These are phyloP conservation scores for Danio rerio DNA, from an alignment of 2,113 vertebrate species.

Conservation along the genomic window GRCz12tu NC_133199.1:43258501-43259000, in stretches of 20 bases:
- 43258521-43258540: no score
- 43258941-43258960: no score
- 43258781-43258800: constrained; percentile 41
- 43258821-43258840: not conserved
- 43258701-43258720: constrained; percentile 85
- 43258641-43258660: constrained; percentile 76
- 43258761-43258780: constrained; percentile 69
- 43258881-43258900: not conserved
- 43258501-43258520: no score
- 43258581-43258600: constrained; percentile 38
- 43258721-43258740: constrained; percentile 23
- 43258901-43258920: not conserved
- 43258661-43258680: constrained; percentile 91
- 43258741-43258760: constrained; percentile 38
- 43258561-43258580: no score
- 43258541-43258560: no score
- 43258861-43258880: constrained; percentile 28
- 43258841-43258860: not conserved
- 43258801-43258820: not conserved
- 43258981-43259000: no score
- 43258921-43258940: no score
- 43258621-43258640: constrained; percentile 46
- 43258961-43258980: no score
- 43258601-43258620: constrained; percentile 63
- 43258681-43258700: constrained; percentile 93